Base-by-base conservation (phyloP, 2,113 vertebrate genomes). In the Microtus oregoni region DNA sequence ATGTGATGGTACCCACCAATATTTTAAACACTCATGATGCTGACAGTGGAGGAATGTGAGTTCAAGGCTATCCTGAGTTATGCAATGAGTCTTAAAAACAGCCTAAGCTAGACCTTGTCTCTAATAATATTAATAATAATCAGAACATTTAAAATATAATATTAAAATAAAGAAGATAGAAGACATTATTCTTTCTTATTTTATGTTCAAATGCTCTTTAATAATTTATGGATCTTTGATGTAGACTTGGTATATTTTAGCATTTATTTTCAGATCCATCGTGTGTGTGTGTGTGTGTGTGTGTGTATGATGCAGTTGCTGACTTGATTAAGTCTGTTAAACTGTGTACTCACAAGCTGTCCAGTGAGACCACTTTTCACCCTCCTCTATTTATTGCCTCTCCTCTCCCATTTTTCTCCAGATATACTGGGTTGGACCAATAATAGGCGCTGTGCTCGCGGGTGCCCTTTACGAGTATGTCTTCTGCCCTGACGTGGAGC, bases 361-460 rank as follows among this genome's bases (percentile, higher is more conserved):
- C 68, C 68, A 8, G 8, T 92, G 24, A 91, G 76, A 58, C 65
- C 30, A 30, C 6, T n/a, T 14, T 90, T 63, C 17, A 28, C 7
- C 30, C 17, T 90, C 58, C 20, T 61, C 68, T 77, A n/a, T 82
- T 82, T 55, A 72, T 0, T 26, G 4, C n/a, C 87, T 70, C 1
- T 70, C 65, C 13, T 92, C 1, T 94, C 90, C 47, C 44, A 55
- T 90, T 55, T 96, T 86, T 97, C 44, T 52, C 10, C 95, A 99
- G 99, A 98, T 99, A 3, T 99, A 99, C 96, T 99, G 99, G 99
- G 98, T 99, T 47, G 99, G 99, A 72, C 99, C 99, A 14, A 98
- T 99, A 63, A 98, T 99, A 19, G 99, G 99, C 72, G 99, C 98
- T 3, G 98, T 99, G 90, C 97, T 99, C 17, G 99, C 99, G 0